These are phyloP conservation scores for Drosophila murphyi DNA, from an alignment of 1,140 invertebrate genomes.

Conservation along the genomic window DNA sequence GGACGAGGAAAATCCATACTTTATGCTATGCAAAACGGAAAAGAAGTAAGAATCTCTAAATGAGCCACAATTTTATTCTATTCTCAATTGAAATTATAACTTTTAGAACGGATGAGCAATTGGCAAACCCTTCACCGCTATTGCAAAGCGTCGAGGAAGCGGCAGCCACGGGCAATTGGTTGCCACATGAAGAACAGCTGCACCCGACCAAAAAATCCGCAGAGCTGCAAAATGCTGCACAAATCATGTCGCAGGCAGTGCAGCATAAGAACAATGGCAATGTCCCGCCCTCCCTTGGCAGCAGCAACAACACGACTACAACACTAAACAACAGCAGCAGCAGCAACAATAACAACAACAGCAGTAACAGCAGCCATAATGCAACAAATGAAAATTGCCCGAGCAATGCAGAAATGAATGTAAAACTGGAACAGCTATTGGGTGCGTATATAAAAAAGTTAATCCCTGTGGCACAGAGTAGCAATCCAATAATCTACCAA, in stretches of 20 bases:
- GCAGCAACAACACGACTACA: slow-evolving; percentile 51
- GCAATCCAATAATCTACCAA: background rate
- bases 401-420: slow-evolving; percentile 54
- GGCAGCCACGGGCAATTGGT: slow-evolving; percentile 47
- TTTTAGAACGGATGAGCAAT: slow-evolving; percentile 49
- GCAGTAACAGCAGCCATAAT: slow-evolving; percentile 35
- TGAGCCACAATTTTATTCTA: background rate
- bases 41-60: slow-evolving; percentile 26
- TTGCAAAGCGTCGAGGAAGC: slow-evolving; percentile 42
- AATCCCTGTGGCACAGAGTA: background rate
- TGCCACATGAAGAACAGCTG: slow-evolving; percentile 48
- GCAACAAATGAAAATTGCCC: slow-evolving; percentile 21
- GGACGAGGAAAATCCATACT: slow-evolving; percentile 58
- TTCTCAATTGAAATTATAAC: background rate
- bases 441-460: slow-evolving; percentile 43
- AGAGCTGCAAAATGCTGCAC: slow-evolving; percentile 76
- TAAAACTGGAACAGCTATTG: slow-evolving; percentile 72
- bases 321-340: slow-evolving; percentile 55
- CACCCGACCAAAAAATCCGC: slow-evolving; percentile 65
- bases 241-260: slow-evolving; percentile 79
- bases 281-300: slow-evolving; percentile 61
- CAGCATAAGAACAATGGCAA: slow-evolving; percentile 76
- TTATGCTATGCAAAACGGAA: slow-evolving; percentile 44
- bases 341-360: slow-evolving; percentile 29
- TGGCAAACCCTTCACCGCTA: slow-evolving; percentile 49